Evolutionary conservation across 2,888 invertebrate species (phyloP), one percentile per base, ranked within the genome.

Genomic region (Blastobasis lacticolella): DNA sequence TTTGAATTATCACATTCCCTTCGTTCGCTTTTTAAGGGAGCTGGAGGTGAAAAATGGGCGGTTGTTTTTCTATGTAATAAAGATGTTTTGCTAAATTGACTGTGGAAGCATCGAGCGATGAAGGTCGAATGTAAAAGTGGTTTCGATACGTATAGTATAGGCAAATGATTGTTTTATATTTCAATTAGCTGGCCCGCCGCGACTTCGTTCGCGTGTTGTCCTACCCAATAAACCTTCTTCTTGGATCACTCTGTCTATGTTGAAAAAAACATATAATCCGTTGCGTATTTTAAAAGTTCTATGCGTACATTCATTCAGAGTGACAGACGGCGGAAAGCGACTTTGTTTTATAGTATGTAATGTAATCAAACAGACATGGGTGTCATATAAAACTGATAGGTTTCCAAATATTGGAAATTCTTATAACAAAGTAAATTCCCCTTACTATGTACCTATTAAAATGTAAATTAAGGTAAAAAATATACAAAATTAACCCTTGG

Each of bases 1-100:
- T 58, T 60, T 64, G 61, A 67, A 61, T 67, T 65, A 67, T 67
- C 55, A 51, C 51, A 53, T 59, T 54, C 54, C 48, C 56, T 57
- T 54, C 50, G 52, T 48, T 50, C 53, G 52, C 51, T 48, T 51
- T 60, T 61, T 62, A 56, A 54, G 55, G 40, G 51, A 37, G 38
- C 48, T 43, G 38, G 8, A 44, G 43, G 51, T 59, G 51, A 56
- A 53, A 55, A 60, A 61, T 66, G 59, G 56, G 58, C n/a, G 54
- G 54, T 63, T 60, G 62, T 53, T 45, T 49, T 49, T 57, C 57
- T 54, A 56, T 49, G 50, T 55, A 59, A 61, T 61, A 66, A 66
- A 64, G 57, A 66, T 60, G 58, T 55, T 64, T 55, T 56, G 56
- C 54, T 47, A 44, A 49, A 49, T 53, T 53, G 49, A 38, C 47